Percentiles rank a stretch among this genome's conserved stretches.
Conservation (phyloP, 2,113 vertebrate genomes). For the Nematolebias whitei region DNA sequence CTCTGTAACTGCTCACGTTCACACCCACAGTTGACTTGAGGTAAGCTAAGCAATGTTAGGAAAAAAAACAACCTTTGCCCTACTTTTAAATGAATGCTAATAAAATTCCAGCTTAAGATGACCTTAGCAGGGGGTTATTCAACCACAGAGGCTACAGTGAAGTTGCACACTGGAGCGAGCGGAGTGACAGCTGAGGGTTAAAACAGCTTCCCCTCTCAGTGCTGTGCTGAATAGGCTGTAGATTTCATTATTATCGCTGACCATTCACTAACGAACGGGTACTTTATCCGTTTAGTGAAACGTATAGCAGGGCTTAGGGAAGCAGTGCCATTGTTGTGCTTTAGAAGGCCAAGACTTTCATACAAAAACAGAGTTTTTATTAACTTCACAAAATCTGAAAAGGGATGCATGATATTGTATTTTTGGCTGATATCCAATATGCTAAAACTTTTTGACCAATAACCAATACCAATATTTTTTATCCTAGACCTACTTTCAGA, state of each 20-base stretch:
- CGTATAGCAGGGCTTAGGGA: not conserved
- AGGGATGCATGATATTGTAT: too few relatives aligned
- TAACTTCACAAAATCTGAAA: not conserved
- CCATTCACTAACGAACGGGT: constrained; percentile 7
- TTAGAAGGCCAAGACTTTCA: not conserved
- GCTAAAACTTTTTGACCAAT: too few relatives aligned
- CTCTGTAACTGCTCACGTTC: not conserved
- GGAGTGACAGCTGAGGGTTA: constrained; percentile 55
- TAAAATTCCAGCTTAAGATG: constrained; percentile 56
- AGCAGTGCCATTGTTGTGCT: not conserved
- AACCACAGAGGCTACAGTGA: constrained; percentile 43
- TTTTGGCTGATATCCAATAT: too few relatives aligned
- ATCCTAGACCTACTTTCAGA: too few relatives aligned
- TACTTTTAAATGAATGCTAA: constrained; percentile 59
- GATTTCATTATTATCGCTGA: constrained; percentile 30
- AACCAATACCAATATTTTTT: too few relatives aligned
- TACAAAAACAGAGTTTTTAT: not conserved
- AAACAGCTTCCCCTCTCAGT: constrained; percentile 57
- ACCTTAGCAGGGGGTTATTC: constrained; percentile 59
- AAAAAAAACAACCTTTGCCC: constrained; percentile 8
- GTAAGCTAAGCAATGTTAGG: not conserved
- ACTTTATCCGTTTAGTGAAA: constrained; percentile 21
- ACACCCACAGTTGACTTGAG: constrained; percentile 28
- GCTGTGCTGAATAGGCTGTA: constrained; percentile 23
- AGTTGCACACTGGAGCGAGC: constrained; percentile 27